These are phyloP conservation scores for Cathartes aura DNA, from an alignment of 2,113 vertebrate species.

Conservation along the genomic window DNA sequence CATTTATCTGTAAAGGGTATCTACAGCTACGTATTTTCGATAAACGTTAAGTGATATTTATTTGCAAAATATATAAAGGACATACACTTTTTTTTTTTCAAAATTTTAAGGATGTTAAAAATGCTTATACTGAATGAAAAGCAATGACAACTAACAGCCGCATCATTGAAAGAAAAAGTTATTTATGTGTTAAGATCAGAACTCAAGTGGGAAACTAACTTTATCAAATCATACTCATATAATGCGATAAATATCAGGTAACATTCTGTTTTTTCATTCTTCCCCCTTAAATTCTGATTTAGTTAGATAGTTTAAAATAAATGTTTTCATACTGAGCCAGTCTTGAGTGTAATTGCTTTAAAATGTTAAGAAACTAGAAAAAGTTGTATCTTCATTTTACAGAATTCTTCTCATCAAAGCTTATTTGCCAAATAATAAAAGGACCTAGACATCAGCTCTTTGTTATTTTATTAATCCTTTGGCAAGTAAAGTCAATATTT, in stretches of 20 bases:
- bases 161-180: background rate
- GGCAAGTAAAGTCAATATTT: background rate
- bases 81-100: fast-evolving
- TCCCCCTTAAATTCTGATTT: background rate
- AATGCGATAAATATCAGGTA: background rate
- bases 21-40: background rate
- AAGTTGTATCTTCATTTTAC: background rate
- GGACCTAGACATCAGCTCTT: background rate
- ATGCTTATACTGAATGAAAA: background rate
- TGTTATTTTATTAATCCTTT: background rate
- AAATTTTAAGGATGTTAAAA: background rate
- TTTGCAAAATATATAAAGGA: background rate
- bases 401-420: background rate
- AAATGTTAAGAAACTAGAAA: background rate
- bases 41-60: background rate
- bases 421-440: background rate
- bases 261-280: background rate
- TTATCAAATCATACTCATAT: background rate
- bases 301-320: background rate
- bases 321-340: background rate
- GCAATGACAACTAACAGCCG: background rate
- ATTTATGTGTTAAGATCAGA: background rate
- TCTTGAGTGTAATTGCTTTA: background rate
- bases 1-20: background rate
- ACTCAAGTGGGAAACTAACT: background rate